A percentile compares a stretch with the other conserved stretches of the same genome.
These are phyloP conservation scores for Hyles lineata DNA, from an alignment of 2,888 invertebrate species.

Conservation along the genomic window DNA sequence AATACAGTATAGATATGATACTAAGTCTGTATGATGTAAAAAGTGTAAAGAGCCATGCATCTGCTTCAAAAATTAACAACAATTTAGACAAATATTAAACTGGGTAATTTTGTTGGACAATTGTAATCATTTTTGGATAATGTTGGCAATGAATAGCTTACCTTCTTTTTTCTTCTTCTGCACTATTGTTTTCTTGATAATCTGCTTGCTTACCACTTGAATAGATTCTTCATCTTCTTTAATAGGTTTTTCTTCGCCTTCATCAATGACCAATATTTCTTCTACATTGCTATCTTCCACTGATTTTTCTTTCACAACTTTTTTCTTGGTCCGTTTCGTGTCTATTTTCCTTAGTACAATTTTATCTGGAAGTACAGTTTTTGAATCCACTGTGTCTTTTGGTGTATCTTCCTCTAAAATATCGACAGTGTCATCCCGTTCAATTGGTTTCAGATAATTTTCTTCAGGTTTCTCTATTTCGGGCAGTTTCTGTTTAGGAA, in stretches of 20 bases:
- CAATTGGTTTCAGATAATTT: conserved; percentile 66
- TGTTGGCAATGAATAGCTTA: background rate
- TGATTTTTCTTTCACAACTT: conserved; percentile 49
- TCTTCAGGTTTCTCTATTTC: conserved; percentile 69
- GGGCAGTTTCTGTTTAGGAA: conserved; percentile 52
- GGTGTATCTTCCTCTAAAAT: conserved; percentile 62
- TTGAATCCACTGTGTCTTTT: conserved; percentile 60
- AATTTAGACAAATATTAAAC: background rate
- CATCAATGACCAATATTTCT: background rate
- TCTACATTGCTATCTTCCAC: conserved; percentile 27
- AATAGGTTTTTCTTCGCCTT: conserved; percentile 30
- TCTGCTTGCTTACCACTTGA: background rate
- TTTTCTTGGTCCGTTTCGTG: conserved; percentile 54
- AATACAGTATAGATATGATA: too few relatives aligned
- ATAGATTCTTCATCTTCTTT: conserved; percentile 33
- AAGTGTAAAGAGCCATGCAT: conserved; percentile 63
- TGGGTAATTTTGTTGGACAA: background rate
- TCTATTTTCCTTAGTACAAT: conserved; percentile 49
- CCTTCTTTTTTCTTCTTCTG: conserved; percentile 8
- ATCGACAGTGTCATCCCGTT: conserved; percentile 40
- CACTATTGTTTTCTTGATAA: background rate
- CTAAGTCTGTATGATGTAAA: too few relatives aligned
- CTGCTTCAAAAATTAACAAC: conserved; percentile 49
- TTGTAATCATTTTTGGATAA: background rate
- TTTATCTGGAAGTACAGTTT: too few relatives aligned